Conservation (phyloP, 2,888 invertebrate species). For the Aleiodes leptofemur region DNA sequence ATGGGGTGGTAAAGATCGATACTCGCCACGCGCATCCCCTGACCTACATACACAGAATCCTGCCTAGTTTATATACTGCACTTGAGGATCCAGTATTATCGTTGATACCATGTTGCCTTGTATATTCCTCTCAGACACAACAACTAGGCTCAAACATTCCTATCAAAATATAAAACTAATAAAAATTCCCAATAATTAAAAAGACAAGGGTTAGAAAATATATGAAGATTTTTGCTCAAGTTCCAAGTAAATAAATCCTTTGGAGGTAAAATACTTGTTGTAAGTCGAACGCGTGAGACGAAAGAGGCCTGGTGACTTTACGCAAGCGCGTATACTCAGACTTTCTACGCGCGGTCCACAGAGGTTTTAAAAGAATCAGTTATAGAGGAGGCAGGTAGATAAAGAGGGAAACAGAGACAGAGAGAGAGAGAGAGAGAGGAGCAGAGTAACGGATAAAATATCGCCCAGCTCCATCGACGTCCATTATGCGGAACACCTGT, state of each 20-base stretch:
- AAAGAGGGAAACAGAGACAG: too few species aligned
- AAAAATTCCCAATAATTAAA: too few species aligned
- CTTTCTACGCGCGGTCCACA: conserved; percentile 59
- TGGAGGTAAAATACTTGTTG: not conserved
- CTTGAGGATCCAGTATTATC: too few species aligned
- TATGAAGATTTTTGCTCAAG: conserved; percentile 1
- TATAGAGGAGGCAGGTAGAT: conserved; percentile 39
- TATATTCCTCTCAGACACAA: too few species aligned
- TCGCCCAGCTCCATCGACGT: conserved; percentile 60
- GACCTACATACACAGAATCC: conserved; percentile 65
- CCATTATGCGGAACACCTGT: conserved; percentile 63
- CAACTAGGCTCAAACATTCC: too few species aligned
- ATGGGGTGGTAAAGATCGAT: conserved; percentile 64
- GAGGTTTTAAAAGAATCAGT: conserved; percentile 53
- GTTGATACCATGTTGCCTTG: too few species aligned
- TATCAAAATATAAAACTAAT: too few species aligned
- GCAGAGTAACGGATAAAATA: conserved; percentile 60
- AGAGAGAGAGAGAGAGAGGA: conserved; percentile 56
- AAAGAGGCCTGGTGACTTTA: conserved; percentile 42
- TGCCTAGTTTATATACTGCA: not conserved
- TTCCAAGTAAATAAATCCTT: not conserved
- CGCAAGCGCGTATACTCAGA: conserved; percentile 51
- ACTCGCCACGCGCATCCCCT: conserved; percentile 67
- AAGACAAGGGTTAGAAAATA: not conserved
- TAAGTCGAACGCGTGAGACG: conserved; percentile 20